Conservation (phyloP, 2,113 vertebrate species). For the Neolamprologus caudopunctatus region DNA sequence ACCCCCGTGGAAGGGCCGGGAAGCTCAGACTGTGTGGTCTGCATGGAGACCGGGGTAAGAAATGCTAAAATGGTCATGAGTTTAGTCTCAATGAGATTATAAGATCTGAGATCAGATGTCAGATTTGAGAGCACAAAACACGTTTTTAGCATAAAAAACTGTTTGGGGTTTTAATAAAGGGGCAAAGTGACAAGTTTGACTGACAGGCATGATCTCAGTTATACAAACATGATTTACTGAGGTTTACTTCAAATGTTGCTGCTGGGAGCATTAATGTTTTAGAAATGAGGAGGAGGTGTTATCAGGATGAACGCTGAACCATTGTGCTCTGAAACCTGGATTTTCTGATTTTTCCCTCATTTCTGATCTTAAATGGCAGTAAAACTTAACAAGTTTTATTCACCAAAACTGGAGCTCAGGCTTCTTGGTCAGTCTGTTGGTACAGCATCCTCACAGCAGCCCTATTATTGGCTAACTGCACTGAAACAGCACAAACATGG, state of each 20-base stretch:
- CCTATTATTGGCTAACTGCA: neutral
- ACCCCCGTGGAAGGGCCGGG: conserved; percentile 47
- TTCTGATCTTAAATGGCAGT: neutral
- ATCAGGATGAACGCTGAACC: neutral
- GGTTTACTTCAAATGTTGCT: neutral
- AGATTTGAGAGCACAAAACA: neutral
- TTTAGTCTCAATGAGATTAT: neutral
- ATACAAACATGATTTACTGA: neutral
- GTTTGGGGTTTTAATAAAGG: neutral
- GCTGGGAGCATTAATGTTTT: neutral
- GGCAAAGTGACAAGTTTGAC: neutral
- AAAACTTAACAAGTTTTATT: neutral
- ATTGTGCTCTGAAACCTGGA: neutral
- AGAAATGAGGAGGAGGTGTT: neutral
- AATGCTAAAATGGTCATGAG: neutral
- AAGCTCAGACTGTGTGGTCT: conserved; percentile 85
- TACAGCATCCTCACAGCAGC: neutral
- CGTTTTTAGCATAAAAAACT: neutral
- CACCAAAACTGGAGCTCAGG: neutral
- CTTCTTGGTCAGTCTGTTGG: neutral
- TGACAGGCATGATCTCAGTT: neutral
- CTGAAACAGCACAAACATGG: neutral
- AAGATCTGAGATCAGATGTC: neutral
- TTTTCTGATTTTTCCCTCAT: neutral
- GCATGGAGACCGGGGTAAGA: conserved; percentile 87